phyloP scores from a whole-genome alignment of 2,888 invertebrate genomes.

The Seira ritae region DNA sequence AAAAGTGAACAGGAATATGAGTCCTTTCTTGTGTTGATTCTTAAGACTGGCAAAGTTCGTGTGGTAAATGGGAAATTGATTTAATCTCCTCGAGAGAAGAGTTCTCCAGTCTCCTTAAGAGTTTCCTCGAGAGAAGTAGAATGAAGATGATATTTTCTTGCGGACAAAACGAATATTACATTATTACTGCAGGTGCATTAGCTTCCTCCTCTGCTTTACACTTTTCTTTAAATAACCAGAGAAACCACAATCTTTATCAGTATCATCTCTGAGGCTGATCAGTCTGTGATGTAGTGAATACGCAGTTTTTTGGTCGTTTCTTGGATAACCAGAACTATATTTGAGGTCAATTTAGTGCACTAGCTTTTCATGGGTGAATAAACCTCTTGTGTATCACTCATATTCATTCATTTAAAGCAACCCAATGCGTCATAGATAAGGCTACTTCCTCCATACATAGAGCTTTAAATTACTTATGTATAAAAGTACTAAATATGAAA shows the following conservation, averaged over 20 bases:
- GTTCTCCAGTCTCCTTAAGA: no score
- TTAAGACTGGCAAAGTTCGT: conserved; percentile 11
- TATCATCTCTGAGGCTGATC: no score
- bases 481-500: no score
- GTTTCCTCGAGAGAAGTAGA: not conserved
- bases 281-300: no score
- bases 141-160: not conserved
- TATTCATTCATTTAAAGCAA: no score
- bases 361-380: conserved; percentile 54
- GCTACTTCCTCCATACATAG: no score
- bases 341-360: conserved; percentile 54
- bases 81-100: no score
- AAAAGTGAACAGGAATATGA: not conserved
- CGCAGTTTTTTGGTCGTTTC: no score
- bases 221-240: conserved; percentile 8
- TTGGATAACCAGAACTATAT: conserved; percentile 50
- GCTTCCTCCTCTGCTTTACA: not conserved
- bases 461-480: no score
- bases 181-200: no score
- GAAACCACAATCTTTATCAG: conserved; percentile 11
- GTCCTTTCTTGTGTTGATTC: not conserved
- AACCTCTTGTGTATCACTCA: conserved; percentile 51
- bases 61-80: conserved; percentile 52
- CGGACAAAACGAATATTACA: no score
- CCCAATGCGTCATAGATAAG: no score